A percentile compares a stretch with the other conserved stretches of the same genome.
These are phyloP conservation scores for Elymnias hypermnestra DNA, from an alignment of 1,140 invertebrate genomes.

Conservation along the genomic window DNA sequence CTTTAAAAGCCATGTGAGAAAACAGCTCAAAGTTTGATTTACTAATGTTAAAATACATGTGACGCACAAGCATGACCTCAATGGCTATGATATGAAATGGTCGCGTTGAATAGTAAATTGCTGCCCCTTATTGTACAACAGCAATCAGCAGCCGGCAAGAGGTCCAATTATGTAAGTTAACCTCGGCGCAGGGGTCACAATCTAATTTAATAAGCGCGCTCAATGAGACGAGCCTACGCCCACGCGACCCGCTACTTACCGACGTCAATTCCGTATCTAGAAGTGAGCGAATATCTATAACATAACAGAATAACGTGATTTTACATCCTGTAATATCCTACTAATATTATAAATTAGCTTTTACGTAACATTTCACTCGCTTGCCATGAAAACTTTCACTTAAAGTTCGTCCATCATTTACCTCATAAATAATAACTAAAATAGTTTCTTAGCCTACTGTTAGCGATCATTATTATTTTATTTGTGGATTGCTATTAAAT, in stretches of 20 bases:
- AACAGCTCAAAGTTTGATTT: not conserved
- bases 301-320: no score
- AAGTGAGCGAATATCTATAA: no score
- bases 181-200: slow-evolving; percentile 54
- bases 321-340: no score
- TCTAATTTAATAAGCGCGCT: slow-evolving; percentile 55
- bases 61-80: not conserved
- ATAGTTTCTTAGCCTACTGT: no score
- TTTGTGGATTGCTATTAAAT: no score
- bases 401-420: no score
- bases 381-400: no score
- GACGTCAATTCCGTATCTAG: no score
- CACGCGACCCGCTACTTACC: slow-evolving; percentile 7
- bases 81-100: slow-evolving; percentile 9
- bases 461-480: no score
- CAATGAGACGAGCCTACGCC: slow-evolving; percentile 18
- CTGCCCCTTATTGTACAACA: slow-evolving; percentile 34
- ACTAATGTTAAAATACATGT: not conserved
- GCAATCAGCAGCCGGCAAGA: slow-evolving; percentile 30
- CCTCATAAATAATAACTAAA: no score
- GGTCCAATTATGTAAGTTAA: slow-evolving; percentile 50
- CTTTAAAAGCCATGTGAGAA: not conserved
- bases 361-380: no score
- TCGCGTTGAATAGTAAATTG: slow-evolving; percentile 34
- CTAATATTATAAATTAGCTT: no score